Base-by-base conservation (phyloP, 1,140 invertebrate species). In the Drosophila baimaii region DNA sequence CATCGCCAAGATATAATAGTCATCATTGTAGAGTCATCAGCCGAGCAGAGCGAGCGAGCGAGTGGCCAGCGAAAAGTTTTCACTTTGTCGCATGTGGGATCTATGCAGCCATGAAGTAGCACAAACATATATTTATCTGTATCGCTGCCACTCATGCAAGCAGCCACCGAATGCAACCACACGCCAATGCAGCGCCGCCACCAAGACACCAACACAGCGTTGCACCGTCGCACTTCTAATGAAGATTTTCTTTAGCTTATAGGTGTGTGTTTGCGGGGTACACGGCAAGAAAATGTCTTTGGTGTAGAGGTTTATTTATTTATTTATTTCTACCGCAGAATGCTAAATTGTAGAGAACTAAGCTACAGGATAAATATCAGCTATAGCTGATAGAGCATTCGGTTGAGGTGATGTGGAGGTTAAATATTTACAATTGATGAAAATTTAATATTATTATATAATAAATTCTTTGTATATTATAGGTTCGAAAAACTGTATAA, bases 61-160 rank as follows among this genome's bases (percentile, higher is more conserved):
- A 31, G n/a, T 47, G 39, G 62, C 29, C 39, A 65, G n/a, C 43
- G 65, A 73, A 82, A 71, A 81, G 83, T 88, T 86, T 86, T 86
- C 84, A 89, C 83, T 83, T 79, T 83, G 83, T 86, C 81, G 81
- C 81, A 86, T 84, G 81, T 73, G 77, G 70, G 69, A 63, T 75
- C 74, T 75, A 75, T 64, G 69, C 76, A 75, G 69, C 62, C 80
- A 64, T 79, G 61, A 86, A 85, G 79, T 86, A 75, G 82, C 83
- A 83, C 83, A 86, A 77, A 73, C 64, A 74, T 62, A 72, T 72
- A 56, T 76, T 49, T 72, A 49, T 66, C 25, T 68, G 58, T 68
- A 69, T 77, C 46, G 59, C 41, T 73, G 72, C 69, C 57, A 70
- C 70, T 79, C 82, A 86, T 88, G 83, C 83, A 89, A 83, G 56